Percentiles rank a stretch among this genome's conserved stretches.
These are phyloP conservation scores for Pseudomyrmex concolor DNA, from an alignment of 1,140 invertebrate species.

Conservation along the genomic window DNA sequence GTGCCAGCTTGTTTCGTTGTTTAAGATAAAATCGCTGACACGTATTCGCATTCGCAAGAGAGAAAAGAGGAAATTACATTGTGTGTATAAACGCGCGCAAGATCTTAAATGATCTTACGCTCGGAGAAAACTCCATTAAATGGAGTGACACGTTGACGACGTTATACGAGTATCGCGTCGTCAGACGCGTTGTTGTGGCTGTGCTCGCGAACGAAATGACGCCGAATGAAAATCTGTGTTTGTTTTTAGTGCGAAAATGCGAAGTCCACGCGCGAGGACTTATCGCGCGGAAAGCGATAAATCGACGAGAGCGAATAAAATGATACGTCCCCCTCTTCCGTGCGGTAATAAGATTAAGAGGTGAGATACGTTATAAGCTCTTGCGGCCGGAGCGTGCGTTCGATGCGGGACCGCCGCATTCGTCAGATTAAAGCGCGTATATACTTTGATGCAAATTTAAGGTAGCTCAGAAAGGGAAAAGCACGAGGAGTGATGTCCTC, in stretches of 20 bases:
- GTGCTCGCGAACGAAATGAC: too few species aligned
- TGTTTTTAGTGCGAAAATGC: not conserved
- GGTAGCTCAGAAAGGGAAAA: not conserved
- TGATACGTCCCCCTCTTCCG: constrained; percentile 76
- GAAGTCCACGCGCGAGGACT: constrained; percentile 62
- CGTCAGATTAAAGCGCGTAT: constrained; percentile 55
- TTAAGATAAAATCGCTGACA: not conserved
- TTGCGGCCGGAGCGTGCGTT: constrained; percentile 47
- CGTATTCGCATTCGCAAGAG: too few species aligned
- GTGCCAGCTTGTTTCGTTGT: not conserved
- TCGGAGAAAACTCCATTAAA: too few species aligned
- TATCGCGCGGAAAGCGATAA: constrained; percentile 73
- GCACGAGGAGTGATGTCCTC: too few species aligned
- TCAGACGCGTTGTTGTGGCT: too few species aligned
- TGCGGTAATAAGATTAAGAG: constrained; percentile 81
- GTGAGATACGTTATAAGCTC: constrained; percentile 75
- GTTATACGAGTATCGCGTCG: too few species aligned
- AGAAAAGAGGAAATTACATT: too few species aligned
- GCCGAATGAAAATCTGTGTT: constrained; percentile 45
- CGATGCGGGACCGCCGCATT: constrained; percentile 42
- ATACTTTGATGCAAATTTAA: constrained; percentile 55
- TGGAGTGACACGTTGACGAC: too few species aligned
- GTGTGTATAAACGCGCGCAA: too few species aligned
- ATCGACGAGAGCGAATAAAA: constrained; percentile 75
- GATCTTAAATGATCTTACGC: too few species aligned